Conservation (phyloP, 2,113 vertebrate species). For the Orcinus orca region DNA sequence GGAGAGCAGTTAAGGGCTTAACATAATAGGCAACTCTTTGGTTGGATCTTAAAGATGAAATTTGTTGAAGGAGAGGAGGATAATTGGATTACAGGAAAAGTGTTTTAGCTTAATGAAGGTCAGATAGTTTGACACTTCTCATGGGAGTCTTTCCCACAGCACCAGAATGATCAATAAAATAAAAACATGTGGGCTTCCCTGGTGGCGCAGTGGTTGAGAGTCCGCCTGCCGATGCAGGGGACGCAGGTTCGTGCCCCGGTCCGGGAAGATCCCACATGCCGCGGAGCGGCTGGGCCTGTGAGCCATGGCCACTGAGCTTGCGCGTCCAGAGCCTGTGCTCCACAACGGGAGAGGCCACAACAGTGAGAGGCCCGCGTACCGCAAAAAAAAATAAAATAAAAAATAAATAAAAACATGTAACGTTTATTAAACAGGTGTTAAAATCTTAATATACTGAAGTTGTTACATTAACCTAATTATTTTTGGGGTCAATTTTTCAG, state of each 20-base stretch:
- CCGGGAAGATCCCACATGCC: no score
- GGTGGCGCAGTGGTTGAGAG: no score
- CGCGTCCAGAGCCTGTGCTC: no score
- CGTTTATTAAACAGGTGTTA: conserved; percentile 33
- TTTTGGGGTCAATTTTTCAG: conserved; percentile 78
- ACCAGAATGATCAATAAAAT: conserved; percentile 26
- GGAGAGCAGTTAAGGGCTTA: neutral
- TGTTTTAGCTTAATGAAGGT: neutral
- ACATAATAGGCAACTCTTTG: neutral
- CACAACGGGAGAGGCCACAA: no score
- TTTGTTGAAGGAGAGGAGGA: neutral
- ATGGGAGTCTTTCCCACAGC: neutral
- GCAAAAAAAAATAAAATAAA: conserved; percentile 29
- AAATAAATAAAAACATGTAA: neutral
- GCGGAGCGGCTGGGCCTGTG: no score
- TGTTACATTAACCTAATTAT: conserved; percentile 43
- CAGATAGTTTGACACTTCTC: neutral
- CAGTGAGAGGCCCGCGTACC: no score
- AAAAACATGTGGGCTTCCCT: neutral
- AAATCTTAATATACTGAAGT: neutral
- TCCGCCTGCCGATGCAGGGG: no score
- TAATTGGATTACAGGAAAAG: conserved; percentile 20
- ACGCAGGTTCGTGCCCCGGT: no score
- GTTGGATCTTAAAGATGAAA: conserved; percentile 16
- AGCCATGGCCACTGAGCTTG: no score